These are phyloP conservation scores for Styela plicata DNA, from an alignment of 23 tunicate genomes.

Conservation along the genomic window DNA sequence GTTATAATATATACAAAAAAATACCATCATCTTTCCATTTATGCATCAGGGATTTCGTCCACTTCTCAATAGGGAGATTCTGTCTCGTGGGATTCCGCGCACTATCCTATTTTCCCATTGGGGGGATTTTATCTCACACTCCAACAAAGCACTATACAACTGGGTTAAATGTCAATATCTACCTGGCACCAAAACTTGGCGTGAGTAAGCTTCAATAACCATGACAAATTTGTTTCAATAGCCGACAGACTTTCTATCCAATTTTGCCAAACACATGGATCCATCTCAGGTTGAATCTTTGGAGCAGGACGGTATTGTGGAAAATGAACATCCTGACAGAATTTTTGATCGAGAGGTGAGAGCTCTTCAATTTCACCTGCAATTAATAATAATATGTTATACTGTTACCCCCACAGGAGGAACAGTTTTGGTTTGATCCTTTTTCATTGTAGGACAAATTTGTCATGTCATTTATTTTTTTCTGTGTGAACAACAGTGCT, in stretches of 20 bases:
- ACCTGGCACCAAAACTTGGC: conserved; percentile 90
- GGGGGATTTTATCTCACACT: too few species aligned
- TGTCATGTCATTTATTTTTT: too few species aligned
- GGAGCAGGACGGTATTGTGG: conserved; percentile 31
- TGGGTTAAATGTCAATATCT: too few species aligned
- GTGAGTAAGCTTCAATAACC: conserved; percentile 59
- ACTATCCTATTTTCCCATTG: too few species aligned
- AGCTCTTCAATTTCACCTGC: conserved; percentile 50
- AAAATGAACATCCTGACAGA: conserved; percentile 34
- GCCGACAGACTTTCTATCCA: conserved; percentile 15
- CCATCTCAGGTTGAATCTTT: conserved; percentile 21
- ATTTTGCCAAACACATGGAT: conserved; percentile 23
- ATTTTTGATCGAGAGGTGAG: conserved; percentile 32
- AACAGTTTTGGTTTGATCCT: background rate
- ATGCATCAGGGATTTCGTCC: too few species aligned
- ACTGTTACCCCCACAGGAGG: conserved; percentile 21
- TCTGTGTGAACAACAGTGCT: too few species aligned
- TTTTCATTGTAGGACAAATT: background rate
- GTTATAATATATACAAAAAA: too few species aligned
- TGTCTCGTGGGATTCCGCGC: too few species aligned
- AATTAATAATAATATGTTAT: too few species aligned
- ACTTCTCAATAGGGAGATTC: too few species aligned
- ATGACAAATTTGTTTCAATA: conserved; percentile 23
- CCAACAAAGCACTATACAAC: too few species aligned
- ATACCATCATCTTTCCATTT: too few species aligned